Base-by-base conservation (phyloP, 2,797 vertebrate genomes). In the Arnoldichthys spilopterus region DNA sequence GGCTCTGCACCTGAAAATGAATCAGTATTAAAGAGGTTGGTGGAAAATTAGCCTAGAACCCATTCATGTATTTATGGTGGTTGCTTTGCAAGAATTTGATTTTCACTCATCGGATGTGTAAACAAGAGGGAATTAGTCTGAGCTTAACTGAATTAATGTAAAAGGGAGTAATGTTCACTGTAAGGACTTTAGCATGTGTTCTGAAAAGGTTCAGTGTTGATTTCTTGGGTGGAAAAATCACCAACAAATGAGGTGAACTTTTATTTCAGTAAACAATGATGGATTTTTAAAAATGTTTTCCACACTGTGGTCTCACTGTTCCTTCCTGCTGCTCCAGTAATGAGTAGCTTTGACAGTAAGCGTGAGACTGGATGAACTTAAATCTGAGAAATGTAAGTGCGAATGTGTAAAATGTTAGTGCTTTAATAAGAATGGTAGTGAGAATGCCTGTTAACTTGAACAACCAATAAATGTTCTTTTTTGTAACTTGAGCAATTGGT, bases 361-460 rank as follows among this genome's bases (percentile, higher is more conserved):
- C 15, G 1, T 67, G n/a, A 67, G 13, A 28, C 66, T 68, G 64
- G 6, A 2, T 68, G 24, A 68, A 9, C 13, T 68, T 8, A 3
- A 26, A 20, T 4, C 18, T 28, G 15, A 12, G 45, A 56, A 53
- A 49, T 7, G 3, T 51, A 28, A 2, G 51, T 56, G 7, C 3
- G 49, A 34, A 37, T 37, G 32, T 71, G 20, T 40, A 13, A 18
- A 34, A 71, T 53, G 28, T 71, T 28, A 34, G 18, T 45, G 40
- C 7, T 49, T 47, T 47, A 49, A 24, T 54, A 11, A 54, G 20
- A 32, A 71, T 70, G 30, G 26, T 47, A 49, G 43, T 54, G 18
- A 54, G 20, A 32, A 71, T 70, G 30, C 49, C 68, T 71, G 51
- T 56, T 37, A 18, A 56, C 69, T 71, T 56, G 51, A 71, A 71